Conservation (phyloP, 23 tunicate species). For the Ascidia mentula region DNA sequence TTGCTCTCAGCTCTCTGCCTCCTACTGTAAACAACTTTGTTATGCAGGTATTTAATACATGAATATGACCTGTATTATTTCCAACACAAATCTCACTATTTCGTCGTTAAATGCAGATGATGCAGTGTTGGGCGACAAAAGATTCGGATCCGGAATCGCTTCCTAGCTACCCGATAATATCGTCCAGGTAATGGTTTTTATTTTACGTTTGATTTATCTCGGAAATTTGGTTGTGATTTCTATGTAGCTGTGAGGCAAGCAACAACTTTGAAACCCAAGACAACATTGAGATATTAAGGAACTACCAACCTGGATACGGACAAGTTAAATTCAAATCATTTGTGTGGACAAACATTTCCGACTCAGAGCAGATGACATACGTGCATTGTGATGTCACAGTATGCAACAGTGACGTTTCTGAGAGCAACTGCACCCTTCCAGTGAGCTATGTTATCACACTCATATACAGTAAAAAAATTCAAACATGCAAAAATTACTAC, state of each 20-base stretch:
- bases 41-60: background rate
- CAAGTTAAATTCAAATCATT: background rate
- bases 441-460: too few relatives aligned
- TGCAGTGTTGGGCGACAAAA: background rate
- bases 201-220: background rate
- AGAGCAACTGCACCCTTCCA: background rate
- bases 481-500: too few relatives aligned
- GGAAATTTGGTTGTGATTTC: background rate
- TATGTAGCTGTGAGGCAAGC: background rate
- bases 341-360: background rate
- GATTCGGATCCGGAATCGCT: background rate
- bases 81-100: too few relatives aligned
- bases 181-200: background rate
- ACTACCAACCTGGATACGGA: background rate
- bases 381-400: slow-evolving; percentile 6
- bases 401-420: slow-evolving; percentile 7
- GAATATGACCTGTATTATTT: too few relatives aligned
- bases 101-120: background rate
- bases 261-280: background rate
- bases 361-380: background rate
- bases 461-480: too few relatives aligned
- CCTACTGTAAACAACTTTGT: background rate
- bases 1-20: background rate
- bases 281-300: background rate
- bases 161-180: background rate